A percentile compares a stretch with the other conserved stretches of the same genome.
Evolutionary conservation across 2,888 invertebrate species (phyloP).

Genomic region (Hirtodrosophila alboralis): DNA sequence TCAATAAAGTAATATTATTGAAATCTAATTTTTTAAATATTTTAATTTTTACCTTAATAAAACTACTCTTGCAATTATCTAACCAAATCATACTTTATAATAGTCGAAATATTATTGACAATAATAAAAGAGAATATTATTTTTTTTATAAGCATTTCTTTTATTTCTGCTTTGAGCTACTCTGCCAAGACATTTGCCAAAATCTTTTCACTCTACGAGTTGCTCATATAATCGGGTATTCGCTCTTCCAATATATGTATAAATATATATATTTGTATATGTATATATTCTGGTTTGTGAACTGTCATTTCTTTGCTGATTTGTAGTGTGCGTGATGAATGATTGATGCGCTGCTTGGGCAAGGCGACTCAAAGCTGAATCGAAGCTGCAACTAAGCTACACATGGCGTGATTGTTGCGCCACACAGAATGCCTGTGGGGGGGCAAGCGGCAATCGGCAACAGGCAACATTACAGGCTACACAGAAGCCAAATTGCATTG

Average conservation of each 20-base stretch:
- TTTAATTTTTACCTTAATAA: too few relatives aligned
- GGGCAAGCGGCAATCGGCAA: constrained; percentile 28
- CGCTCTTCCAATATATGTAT: background rate
- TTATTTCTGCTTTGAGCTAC: too few relatives aligned
- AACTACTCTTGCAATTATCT: too few relatives aligned
- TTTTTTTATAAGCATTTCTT: too few relatives aligned
- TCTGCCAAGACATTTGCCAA: too few relatives aligned
- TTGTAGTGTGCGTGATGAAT: constrained; percentile 69
- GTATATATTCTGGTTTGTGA: constrained; percentile 31
- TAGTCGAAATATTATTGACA: too few relatives aligned
- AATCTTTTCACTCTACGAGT: too few relatives aligned
- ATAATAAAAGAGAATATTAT: too few relatives aligned
- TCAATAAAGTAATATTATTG: too few relatives aligned
- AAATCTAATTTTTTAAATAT: too few relatives aligned
- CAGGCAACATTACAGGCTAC: constrained; percentile 73
- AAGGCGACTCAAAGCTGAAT: constrained; percentile 70
- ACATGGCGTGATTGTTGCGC: constrained; percentile 71
- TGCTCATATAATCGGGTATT: background rate
- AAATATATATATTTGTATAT: background rate
- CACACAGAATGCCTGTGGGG: constrained; percentile 60
- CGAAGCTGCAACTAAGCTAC: constrained; percentile 77
- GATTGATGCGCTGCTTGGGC: constrained; percentile 76
- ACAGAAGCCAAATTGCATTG: constrained; percentile 82
- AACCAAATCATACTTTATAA: too few relatives aligned
- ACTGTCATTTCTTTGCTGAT: constrained; percentile 13